phyloP scores from a whole-genome alignment of 2,113 vertebrate species.

The Morone chrysops region DNA sequence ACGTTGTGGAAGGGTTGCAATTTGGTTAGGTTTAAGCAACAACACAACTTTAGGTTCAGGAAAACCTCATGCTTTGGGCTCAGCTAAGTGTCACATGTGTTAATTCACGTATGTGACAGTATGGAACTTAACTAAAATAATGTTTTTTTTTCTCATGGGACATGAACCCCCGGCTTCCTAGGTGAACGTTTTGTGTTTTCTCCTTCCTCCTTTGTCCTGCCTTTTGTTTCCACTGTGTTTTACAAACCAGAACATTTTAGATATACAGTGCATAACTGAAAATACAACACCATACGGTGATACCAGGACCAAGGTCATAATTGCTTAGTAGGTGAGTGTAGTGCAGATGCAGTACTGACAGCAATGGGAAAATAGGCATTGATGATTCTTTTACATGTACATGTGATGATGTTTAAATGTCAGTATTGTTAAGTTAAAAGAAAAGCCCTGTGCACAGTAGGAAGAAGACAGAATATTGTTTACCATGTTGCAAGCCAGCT shows the following conservation, averaged over 20 bases:
- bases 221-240: background rate
- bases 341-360: background rate
- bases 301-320: background rate
- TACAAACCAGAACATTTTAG: background rate
- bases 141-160: no score
- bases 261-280: background rate
- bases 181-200: no score
- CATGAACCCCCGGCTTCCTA: no score
- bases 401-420: background rate
- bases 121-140: no score
- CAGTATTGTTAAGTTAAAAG: background rate
- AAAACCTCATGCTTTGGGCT: no score
- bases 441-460: no score
- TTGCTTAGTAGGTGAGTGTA: background rate
- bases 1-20: no score
- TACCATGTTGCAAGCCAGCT: no score
- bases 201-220: background rate
- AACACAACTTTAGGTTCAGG: no score
- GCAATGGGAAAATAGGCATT: background rate
- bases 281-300: background rate
- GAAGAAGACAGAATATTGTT: background rate
- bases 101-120: no score
- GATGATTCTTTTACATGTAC: background rate
- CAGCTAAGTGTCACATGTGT: no score
- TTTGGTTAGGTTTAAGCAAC: background rate